Conservation (phyloP, 2,797 vertebrate genomes). For the Dermochelys coriacea region DNA sequence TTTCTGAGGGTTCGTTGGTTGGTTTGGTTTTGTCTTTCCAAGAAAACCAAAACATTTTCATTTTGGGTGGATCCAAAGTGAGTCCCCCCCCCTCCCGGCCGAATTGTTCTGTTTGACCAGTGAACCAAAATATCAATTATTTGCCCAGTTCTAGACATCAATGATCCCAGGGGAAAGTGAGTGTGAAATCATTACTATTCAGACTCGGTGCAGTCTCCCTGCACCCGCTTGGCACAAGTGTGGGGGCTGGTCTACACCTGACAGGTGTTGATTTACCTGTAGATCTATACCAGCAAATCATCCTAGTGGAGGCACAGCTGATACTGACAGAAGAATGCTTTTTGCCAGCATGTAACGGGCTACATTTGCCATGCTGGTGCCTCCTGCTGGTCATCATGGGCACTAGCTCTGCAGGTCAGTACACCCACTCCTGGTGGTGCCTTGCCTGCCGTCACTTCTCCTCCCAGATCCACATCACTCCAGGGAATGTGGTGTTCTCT, state of each 20-base stretch:
- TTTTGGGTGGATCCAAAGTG: not conserved
- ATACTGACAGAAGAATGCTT: not conserved
- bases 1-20: not conserved
- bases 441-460: too few species aligned
- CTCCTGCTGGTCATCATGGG: too few species aligned
- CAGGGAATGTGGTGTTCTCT: too few species aligned
- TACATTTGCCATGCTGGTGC: too few species aligned
- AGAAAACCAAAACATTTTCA: not conserved
- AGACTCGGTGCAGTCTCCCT: not conserved
- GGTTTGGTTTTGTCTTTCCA: not conserved
- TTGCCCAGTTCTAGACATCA: not conserved
- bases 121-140: not conserved
- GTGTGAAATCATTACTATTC: not conserved
- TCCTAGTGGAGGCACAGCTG: not conserved
- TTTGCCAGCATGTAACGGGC: not conserved
- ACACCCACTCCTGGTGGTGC: too few species aligned
- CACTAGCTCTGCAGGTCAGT: too few species aligned
- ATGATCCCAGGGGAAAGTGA: not conserved
- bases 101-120: not conserved
- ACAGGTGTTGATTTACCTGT: not conserved
- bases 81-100: not conserved
- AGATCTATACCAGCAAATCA: not conserved
- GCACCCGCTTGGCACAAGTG: not conserved
- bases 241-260: not conserved
- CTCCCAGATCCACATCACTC: too few species aligned